Evolutionary conservation across 2,113 vertebrate species (phyloP).

Genomic region (Zapus hudsonius): DNA sequence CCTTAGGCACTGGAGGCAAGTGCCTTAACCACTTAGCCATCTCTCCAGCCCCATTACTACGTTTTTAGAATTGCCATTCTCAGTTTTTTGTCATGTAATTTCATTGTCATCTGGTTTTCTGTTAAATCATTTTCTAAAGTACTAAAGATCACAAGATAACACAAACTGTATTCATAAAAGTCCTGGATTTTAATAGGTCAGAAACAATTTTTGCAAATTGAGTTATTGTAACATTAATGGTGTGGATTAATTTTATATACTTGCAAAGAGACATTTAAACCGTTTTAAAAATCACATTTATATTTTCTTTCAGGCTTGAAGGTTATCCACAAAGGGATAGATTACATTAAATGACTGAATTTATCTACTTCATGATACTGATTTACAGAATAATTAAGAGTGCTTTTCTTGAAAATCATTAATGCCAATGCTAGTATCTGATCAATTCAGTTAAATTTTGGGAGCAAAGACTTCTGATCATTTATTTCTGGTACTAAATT

Average conservation of each 20-base stretch:
- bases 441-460: background rate
- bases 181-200: background rate
- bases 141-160: background rate
- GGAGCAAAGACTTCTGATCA: background rate
- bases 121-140: background rate
- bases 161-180: background rate
- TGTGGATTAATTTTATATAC: background rate
- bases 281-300: background rate
- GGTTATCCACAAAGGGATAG: slow-evolving; percentile 34
- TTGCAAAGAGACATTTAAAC: background rate
- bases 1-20: no score
- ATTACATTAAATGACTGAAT: slow-evolving; percentile 22
- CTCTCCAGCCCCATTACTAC: no score
- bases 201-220: slow-evolving; percentile 1
- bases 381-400: slow-evolving; percentile 44
- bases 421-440: background rate
- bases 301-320: slow-evolving; percentile 20
- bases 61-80: background rate
- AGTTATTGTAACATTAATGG: background rate
- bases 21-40: no score
- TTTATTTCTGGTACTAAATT: background rate
- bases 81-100: background rate
- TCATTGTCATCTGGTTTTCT: background rate
- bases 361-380: background rate
- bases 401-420: slow-evolving; percentile 14